Evolutionary conservation across 2,113 vertebrate genomes (phyloP).

Genomic region (Microcebus murinus): DNA sequence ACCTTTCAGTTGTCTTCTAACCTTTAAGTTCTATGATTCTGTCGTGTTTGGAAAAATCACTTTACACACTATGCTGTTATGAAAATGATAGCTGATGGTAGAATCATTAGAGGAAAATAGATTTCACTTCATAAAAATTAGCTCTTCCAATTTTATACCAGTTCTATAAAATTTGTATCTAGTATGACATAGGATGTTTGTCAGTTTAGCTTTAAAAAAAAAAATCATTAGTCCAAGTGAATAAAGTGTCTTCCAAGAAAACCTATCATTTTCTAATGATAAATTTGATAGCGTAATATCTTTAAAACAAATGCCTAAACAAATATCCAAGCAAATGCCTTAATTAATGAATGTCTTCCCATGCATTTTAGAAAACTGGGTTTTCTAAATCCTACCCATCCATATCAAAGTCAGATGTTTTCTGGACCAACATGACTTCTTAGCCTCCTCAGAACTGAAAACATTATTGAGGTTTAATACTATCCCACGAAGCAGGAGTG

Average conservation of each 20-base stretch:
- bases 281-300: background rate
- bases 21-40: background rate
- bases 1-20: background rate
- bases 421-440: background rate
- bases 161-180: background rate
- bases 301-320: background rate
- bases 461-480: background rate
- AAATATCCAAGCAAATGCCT: background rate
- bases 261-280: background rate
- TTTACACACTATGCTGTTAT: background rate
- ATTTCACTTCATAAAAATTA: background rate
- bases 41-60: background rate
- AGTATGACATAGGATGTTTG: background rate
- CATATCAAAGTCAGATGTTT: background rate
- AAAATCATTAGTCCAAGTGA: background rate
- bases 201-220: slow-evolving; percentile 25
- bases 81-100: background rate
- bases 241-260: background rate
- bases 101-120: background rate
- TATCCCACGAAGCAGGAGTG: background rate
- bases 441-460: background rate
- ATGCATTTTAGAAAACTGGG: background rate
- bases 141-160: background rate
- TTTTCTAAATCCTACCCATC: background rate
- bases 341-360: background rate